phyloP scores from a whole-genome alignment of 2,888 invertebrate genomes.

The Rhaphigaster nebulosa region DNA sequence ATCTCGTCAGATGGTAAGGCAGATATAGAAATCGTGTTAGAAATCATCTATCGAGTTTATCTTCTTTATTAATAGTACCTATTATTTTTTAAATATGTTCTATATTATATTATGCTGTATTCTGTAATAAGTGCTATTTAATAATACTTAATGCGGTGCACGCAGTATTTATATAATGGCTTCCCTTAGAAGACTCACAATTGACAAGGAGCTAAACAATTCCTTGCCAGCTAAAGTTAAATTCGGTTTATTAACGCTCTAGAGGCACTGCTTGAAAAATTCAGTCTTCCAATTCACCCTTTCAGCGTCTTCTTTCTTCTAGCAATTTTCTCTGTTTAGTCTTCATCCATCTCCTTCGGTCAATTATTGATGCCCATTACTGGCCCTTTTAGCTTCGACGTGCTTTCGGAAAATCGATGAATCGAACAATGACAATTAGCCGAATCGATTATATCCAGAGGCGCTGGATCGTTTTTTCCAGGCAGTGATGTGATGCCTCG shows the following conservation, averaged over 20 bases:
- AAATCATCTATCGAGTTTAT: no score
- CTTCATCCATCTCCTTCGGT: neutral
- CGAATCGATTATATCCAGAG: neutral
- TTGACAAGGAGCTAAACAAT: neutral
- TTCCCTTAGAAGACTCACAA: neutral
- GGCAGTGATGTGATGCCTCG: neutral
- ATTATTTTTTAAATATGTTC: no score
- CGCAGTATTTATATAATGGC: no score
- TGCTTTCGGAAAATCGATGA: neutral
- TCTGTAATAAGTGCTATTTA: no score
- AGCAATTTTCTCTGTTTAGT: neutral
- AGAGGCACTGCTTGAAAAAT: neutral
- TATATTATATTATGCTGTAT: no score
- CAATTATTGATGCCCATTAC: neutral
- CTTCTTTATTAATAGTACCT: no score
- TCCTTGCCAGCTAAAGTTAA: neutral
- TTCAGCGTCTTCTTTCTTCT: neutral
- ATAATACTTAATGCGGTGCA: no score
- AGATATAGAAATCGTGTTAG: no score
- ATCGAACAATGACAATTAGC: neutral
- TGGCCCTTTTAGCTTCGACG: neutral
- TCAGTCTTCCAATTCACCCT: neutral
- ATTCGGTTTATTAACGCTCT: conserved; percentile 1
- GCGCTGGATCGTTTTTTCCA: neutral
- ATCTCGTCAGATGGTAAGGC: no score